Base-by-base conservation (phyloP, 2,113 vertebrate species). In the Cyprinodon brontotheroides region DNA sequence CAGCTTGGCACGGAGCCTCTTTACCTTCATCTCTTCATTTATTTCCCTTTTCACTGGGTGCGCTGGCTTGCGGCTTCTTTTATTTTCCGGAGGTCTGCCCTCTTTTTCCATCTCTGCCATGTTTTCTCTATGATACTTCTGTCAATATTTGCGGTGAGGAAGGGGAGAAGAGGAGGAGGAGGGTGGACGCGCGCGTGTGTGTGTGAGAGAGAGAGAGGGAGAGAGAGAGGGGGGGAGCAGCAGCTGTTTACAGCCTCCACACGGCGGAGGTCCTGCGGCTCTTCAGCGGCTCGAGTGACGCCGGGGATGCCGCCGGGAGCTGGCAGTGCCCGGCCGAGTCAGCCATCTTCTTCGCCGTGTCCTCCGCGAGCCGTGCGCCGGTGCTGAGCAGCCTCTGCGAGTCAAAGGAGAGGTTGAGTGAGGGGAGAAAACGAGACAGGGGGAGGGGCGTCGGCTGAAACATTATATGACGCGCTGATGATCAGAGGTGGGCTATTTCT, bases 71-170 rank as follows among this genome's bases (percentile, higher is more conserved):
- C 98, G 95, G 96, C 97, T 99, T 86, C 98, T 93, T 88, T 99
- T 99, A 95, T 96, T 98, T 98, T 99, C 97, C 82, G 98, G 97
- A 91, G 98, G 97, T 97, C 96, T 98, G 92, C 98, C 97, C 92
- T 99, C 97, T 95, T 98, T 99, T 95, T 99, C 98, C 96, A 96
- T 98, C 94, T 99, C 97, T 96, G 97, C 97, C 98, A 99, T 99
- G 95, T 96, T 95, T 95, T 95, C 90, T 87, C 89, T 81, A 91
- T 92, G 89, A 90, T 88, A 91, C 91, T 93, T 94, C 89, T 93
- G 90, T 93, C 89, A 91, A 93, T 95, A 91, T 93, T 93, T 92
- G 91, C 88, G 84, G 80, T 85, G 89, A 89, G 85, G 86, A 76
- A 45, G 76, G 70, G 78, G 41, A 75, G 17, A 61, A 63, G 80